These are phyloP conservation scores for Pegoplata infirma DNA, from an alignment of 2,888 invertebrate genomes.

Conservation along the genomic window DNA sequence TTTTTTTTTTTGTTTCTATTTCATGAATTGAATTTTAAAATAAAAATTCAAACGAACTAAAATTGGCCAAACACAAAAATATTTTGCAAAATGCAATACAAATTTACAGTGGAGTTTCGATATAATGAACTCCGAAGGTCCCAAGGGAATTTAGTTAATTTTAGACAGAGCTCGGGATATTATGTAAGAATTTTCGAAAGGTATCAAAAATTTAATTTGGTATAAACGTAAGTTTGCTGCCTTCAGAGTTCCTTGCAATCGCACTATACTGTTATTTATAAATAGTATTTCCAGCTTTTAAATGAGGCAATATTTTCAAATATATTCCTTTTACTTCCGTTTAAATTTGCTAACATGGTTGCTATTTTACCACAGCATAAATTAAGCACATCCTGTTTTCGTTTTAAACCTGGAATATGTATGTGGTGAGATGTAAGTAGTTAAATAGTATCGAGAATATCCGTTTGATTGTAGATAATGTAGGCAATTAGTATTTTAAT, in stretches of 20 bases:
- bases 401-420: background rate
- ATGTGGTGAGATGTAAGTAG: background rate
- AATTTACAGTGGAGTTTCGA: too few relatives aligned
- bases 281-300: background rate
- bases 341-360: background rate
- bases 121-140: too few relatives aligned
- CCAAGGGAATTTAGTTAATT: too few relatives aligned
- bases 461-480: background rate
- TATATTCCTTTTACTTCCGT: background rate
- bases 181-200: too few relatives aligned
- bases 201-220: too few relatives aligned
- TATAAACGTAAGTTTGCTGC: too few relatives aligned
- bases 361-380: background rate
- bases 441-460: background rate
- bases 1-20: background rate
- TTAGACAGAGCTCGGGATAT: too few relatives aligned
- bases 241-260: too few relatives aligned
- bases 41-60: too few relatives aligned
- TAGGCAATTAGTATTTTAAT: too few relatives aligned
- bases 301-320: background rate
- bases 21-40: background rate
- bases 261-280: too few relatives aligned
- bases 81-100: background rate
- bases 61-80: background rate
- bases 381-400: slow-evolving; percentile 1